phyloP scores from a whole-genome alignment of 2,888 invertebrate species.

The Alloplasta piceator region DNA sequence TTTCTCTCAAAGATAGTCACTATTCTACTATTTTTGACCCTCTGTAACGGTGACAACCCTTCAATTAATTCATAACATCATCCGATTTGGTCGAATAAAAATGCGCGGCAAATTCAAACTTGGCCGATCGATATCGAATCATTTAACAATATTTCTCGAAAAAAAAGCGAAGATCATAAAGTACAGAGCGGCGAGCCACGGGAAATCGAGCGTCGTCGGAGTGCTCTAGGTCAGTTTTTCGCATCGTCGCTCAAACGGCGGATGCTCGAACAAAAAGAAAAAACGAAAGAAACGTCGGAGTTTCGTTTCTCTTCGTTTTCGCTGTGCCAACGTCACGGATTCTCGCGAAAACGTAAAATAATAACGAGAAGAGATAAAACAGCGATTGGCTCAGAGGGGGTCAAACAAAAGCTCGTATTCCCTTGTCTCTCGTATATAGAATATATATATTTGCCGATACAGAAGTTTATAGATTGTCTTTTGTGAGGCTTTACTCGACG shows the following conservation, averaged over 20 bases:
- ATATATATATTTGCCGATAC: conserved; percentile 1
- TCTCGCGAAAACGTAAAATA: conserved; percentile 12
- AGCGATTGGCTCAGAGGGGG: conserved; percentile 3
- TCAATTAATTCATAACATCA: too few species aligned
- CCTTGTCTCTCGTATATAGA: conserved; percentile 26
- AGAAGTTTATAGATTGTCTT: conserved; percentile 47
- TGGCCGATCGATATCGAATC: too few species aligned
- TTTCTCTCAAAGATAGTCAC: too few species aligned
- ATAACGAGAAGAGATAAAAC: conserved; percentile 13
- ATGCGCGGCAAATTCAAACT: too few species aligned
- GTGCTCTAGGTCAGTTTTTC: conserved; percentile 35
- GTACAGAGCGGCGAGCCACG: too few species aligned
- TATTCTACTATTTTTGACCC: too few species aligned
- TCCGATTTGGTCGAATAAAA: too few species aligned
- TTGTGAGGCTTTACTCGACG: conserved; percentile 75
- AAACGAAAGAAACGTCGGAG: background rate
- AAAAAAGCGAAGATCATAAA: background rate
- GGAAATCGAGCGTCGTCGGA: background rate
- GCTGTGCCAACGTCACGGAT: background rate
- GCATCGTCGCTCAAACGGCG: conserved; percentile 7
- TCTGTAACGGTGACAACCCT: too few species aligned
- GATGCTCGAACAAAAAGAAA: conserved; percentile 7
- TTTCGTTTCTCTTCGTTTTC: background rate
- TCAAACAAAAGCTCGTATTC: conserved; percentile 42
- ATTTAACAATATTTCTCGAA: background rate